Conservation (phyloP, 2,888 invertebrate genomes). For the Pristionchus entomophagus region DNA sequence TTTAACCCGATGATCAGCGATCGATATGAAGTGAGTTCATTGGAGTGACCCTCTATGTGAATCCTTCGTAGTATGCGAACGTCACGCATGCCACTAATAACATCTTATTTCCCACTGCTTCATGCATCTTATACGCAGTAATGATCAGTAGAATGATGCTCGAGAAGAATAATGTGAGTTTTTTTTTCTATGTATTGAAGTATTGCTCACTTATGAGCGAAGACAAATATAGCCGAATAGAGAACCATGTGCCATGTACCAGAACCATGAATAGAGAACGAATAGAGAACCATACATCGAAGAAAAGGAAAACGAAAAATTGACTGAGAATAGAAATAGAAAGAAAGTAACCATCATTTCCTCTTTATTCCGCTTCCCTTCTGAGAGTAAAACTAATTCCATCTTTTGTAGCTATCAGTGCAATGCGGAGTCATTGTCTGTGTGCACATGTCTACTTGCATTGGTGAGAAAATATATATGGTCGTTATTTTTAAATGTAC, state of each 20-base stretch:
- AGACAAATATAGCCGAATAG: no score
- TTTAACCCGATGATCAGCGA: slow-evolving; percentile 21
- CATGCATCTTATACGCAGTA: not conserved
- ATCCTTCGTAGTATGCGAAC: not conserved
- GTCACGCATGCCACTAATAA: not conserved
- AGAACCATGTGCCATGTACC: no score
- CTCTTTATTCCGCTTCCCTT: not conserved
- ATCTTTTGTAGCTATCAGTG: not conserved
- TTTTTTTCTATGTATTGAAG: not conserved
- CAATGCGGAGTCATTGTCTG: slow-evolving; percentile 16
- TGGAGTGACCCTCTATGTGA: not conserved
- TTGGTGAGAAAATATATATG: not conserved
- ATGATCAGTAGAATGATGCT: not conserved
- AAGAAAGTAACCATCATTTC: no score
- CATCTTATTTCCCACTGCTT: not conserved
- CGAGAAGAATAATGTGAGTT: not conserved
- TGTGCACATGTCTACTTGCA: not conserved
- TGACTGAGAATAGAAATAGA: no score
- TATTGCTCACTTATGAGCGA: no score
- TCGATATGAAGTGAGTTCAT: not conserved
- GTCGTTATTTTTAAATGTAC: not conserved
- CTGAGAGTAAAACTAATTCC: not conserved
- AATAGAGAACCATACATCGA: no score
- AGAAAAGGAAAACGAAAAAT: no score
- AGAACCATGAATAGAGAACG: no score